Percentiles rank a stretch among this genome's conserved stretches.
Evolutionary conservation across 2,113 vertebrate species (phyloP).

Genomic region (Rhinichthys klamathensis): DNA sequence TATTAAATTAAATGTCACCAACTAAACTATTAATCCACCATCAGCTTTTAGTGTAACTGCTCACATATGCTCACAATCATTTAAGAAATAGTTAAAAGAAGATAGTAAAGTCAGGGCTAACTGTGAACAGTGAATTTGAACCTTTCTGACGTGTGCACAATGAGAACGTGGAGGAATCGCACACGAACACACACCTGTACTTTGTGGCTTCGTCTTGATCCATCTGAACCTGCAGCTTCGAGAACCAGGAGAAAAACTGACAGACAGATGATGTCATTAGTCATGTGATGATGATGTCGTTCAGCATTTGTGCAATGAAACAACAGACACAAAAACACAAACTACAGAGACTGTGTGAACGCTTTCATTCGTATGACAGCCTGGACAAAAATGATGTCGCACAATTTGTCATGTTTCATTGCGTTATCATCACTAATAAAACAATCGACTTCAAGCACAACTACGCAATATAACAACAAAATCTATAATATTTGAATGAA

Average conservation of each 20-base stretch:
- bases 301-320: neutral
- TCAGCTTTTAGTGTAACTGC: neutral
- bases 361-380: neutral
- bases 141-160: too few relatives aligned
- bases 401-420: too few relatives aligned
- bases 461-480: too few relatives aligned
- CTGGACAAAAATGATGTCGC: too few relatives aligned
- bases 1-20: too few relatives aligned
- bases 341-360: neutral
- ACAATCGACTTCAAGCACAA: too few relatives aligned
- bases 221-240: slow-evolving; percentile 90
- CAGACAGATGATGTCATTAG: slow-evolving; percentile 58
- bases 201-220: slow-evolving; percentile 91
- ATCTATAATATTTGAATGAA: too few relatives aligned
- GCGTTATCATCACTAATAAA: too few relatives aligned
- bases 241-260: slow-evolving; percentile 98
- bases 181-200: slow-evolving; percentile 79
- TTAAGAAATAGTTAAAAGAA: too few relatives aligned
- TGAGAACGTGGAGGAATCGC: too few relatives aligned
- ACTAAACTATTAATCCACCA: neutral
- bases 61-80: neutral
- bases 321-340: neutral
- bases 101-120: too few relatives aligned
- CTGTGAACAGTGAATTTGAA: too few relatives aligned
- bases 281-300: neutral